Evolutionary conservation across 2,113 vertebrate species (phyloP).

Genomic region (Dinomys branickii): DNA sequence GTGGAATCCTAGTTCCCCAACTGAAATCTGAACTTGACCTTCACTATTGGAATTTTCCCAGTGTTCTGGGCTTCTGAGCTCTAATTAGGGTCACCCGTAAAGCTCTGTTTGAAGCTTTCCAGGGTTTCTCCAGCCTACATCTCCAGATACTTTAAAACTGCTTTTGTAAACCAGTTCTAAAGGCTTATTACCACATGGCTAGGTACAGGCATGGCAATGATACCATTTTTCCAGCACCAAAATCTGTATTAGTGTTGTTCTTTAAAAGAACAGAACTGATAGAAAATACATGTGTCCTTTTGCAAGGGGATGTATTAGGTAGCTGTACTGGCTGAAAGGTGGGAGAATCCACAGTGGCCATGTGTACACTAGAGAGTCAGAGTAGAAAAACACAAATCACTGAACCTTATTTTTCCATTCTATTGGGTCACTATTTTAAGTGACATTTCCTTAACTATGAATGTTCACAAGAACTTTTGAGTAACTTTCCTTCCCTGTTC

Average conservation of each 20-base stretch:
- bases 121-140: background rate
- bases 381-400: background rate
- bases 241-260: background rate
- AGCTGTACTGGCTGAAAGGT: background rate
- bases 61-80: background rate
- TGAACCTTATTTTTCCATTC: background rate
- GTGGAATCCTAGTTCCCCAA: background rate
- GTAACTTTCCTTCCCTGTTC: background rate
- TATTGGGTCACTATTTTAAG: background rate
- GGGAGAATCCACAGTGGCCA: background rate
- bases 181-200: background rate
- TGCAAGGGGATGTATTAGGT: background rate
- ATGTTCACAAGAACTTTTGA: background rate
- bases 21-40: background rate
- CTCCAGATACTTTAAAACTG: background rate
- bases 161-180: background rate
- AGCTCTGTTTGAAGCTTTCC: background rate
- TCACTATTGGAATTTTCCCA: background rate
- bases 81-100: background rate
- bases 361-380: background rate
- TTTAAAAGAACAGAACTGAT: background rate
- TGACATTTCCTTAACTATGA: background rate
- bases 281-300: background rate
- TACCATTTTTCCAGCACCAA: background rate
- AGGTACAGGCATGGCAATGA: background rate